Base-by-base conservation (phyloP, 2,113 vertebrate genomes). In the Carettochelys insculpta region DNA sequence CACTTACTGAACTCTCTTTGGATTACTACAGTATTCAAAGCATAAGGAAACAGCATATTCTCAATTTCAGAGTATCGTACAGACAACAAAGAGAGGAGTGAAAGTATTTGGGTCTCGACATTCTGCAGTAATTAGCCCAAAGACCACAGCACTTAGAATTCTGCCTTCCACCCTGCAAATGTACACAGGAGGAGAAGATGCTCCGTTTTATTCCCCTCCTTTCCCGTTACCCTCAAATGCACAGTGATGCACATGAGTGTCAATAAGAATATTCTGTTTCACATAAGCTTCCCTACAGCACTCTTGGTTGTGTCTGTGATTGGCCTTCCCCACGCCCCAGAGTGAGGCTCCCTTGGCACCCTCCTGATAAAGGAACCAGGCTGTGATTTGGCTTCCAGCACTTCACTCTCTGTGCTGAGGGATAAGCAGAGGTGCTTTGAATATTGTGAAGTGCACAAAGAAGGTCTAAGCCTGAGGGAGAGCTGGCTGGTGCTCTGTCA, bases 1-100 rank as follows among this genome's bases (percentile, higher is more conserved):
- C 96, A 94, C 92, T 95, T 95, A 94, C 85, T 95, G 95, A 95
- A 94, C 95, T 93, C 89, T 81, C 90, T 89, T 87, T 41, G 43
- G 7, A 1, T 88, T 87, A 94, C 94, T 19, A 45, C 48, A 93
- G 85, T 38, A 92, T 53, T 22, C 94, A 76, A 79, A 22, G 45
- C 48, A 80, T 2, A 8, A 82, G 82, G 77, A 86, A 88, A 91
- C 75, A 82, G 52, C 2, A 19, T 61, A 54, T 92, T 94, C 91
- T 54, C 17, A 68, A n/a, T 91, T 79, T 1, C 78, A 8, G 79
- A 90, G 56, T 43, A 78, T 54, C 22, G n/a, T n/a, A 54, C 41
- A 41, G 29, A 76, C 25, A n/a, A 3, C 7, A 1, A 3, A 25
- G 4, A 45, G 13, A 50, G 83, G 68, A 83, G 17, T 68, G 38